Evolutionary conservation across 2,797 vertebrate species (phyloP), one percentile per base, ranked within the genome.

Genomic region (Psittacula derbiana): DNA sequence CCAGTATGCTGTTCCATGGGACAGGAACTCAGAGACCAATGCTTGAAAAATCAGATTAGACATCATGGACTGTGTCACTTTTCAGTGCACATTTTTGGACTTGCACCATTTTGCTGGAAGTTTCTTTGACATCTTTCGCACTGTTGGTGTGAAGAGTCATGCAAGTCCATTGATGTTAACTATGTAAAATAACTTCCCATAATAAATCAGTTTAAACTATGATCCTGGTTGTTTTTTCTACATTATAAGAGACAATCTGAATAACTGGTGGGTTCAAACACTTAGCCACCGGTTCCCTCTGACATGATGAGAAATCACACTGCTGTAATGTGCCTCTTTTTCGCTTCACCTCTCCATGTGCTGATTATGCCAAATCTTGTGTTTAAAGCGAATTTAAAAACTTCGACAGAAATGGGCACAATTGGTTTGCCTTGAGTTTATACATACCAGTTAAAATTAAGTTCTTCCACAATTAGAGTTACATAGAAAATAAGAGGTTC

Each of bases 41-140:
- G 27, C 28, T 78, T 90, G 70, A 86, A 82, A 96, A 93, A 80
- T 69, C 71, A 87, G 71, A 69, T 89, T 44, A 89, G 69, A 65
- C 25, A 33, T 70, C 40, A 36, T 21, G 38, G 62, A 41, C 62
- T 41, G 16, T 86, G 74, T 67, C 58, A 52, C 49, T 90, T 92
- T 76, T 86, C 55, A 85, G 41, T 71, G 74, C 47, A 36, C 31
- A 14, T 84, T 46, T 12, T 62, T 73, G n/a, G 87, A 81, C 40
- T 79, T 83, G 46, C 31, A 76, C 46, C 16, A 21, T 75, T 86
- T 76, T 88, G 15, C 46, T 92, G 55, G 76, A 64, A 83, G 57
- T 53, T 91, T 76, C 17, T 91, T 94, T 92, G 95, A 88, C 47
- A 17, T 58, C 13, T 80, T 90, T 79, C 90, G 61, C 52, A 27